Base-by-base conservation (phyloP, 1,140 invertebrate species). In the Hormaphis cornu region DNA sequence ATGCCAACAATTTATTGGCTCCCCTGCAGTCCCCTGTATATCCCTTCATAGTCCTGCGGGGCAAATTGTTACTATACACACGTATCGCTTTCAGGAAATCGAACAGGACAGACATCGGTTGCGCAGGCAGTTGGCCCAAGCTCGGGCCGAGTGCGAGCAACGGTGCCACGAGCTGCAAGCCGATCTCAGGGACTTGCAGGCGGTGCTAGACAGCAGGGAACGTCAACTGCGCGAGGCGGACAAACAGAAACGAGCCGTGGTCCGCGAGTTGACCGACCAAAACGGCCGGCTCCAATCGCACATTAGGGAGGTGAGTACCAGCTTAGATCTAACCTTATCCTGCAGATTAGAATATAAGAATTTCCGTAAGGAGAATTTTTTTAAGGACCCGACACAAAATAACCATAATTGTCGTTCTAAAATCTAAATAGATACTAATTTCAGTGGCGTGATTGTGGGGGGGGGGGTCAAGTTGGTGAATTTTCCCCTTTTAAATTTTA, bases 31-130 rank as follows among this genome's bases (percentile, higher is more conserved):
- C n/a, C n/a, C n/a, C n/a, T n/a, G n/a, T n/a, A n/a, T n/a, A n/a
- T n/a, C n/a, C n/a, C n/a, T n/a, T n/a, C n/a, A n/a, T n/a, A n/a
- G n/a, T n/a, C n/a, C n/a, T n/a, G n/a, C n/a, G n/a, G n/a, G n/a
- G n/a, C n/a, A n/a, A n/a, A n/a, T n/a, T n/a, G n/a, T n/a, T n/a
- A n/a, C n/a, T n/a, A n/a, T n/a, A n/a, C n/a, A n/a, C n/a, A n/a
- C n/a, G n/a, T n/a, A n/a, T n/a, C n/a, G n/a, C n/a, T n/a, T n/a
- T n/a, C n/a, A 97, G 94, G 85, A 88, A 76, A 83, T 97, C 77
- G 92, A 96, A 80, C 93, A 97, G 80, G 93, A 97, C 79, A 89
- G 93, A 73, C 90, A 97, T 78, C 82, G 89, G 12, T 81, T 97
- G 10, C 82, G 89, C 50, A 83, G 93, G 37, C 89, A 90, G 75